phyloP scores from a whole-genome alignment of 2,797 vertebrate genomes.

The Halcyon leucocephala region DNA sequence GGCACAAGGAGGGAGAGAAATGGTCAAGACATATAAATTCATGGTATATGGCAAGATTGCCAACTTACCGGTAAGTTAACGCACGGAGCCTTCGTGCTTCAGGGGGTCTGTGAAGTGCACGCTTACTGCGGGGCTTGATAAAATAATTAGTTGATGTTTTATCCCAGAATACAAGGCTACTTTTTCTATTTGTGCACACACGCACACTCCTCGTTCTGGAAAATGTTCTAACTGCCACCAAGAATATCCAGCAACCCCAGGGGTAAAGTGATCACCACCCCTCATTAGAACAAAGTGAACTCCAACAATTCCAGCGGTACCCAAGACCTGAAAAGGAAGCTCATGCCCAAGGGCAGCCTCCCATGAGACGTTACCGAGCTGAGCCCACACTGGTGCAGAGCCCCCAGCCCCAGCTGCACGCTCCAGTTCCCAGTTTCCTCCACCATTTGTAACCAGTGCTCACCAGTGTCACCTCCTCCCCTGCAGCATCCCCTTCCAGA shows the following conservation, averaged over 20 bases:
- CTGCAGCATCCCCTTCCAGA: not conserved
- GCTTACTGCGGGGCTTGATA: not conserved
- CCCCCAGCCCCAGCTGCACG: not conserved
- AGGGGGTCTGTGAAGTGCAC: not conserved
- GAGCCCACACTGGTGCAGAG: rapidly evolving
- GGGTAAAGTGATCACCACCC: not conserved
- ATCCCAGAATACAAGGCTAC: not conserved
- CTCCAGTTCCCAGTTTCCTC: too few relatives aligned
- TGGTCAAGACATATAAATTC: slow-evolving; percentile 68
- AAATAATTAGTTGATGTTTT: not conserved
- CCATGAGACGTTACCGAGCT: not conserved
- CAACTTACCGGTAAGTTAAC: not conserved
- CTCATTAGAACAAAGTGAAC: not conserved
- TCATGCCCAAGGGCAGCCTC: not conserved
- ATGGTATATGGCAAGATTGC: slow-evolving; percentile 75
- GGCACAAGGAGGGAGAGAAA: slow-evolving; percentile 60
- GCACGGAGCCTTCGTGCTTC: not conserved
- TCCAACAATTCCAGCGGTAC: not conserved
- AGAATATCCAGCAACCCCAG: not conserved
- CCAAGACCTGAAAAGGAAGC: not conserved
- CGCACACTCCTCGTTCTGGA: not conserved
- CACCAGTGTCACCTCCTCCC: not conserved
- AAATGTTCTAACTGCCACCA: not conserved
- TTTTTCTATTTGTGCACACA: not conserved
- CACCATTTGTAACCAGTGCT: rapidly evolving